Conservation (phyloP, 2,888 invertebrate genomes). For the Erebia ligea region DNA sequence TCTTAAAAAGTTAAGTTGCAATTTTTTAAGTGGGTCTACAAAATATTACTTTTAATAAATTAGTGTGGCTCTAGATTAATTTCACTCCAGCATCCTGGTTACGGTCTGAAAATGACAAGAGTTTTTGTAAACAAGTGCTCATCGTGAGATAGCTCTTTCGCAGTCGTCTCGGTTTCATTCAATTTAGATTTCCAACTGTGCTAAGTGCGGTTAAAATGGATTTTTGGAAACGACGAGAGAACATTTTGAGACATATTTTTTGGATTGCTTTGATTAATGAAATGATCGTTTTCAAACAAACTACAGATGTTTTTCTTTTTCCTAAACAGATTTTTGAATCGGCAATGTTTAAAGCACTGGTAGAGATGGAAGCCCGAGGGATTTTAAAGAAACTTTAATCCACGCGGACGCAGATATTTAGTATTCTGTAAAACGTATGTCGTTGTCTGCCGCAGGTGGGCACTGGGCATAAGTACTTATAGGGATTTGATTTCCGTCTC, state of each 20-base stretch:
- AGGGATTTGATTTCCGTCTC: too few relatives aligned
- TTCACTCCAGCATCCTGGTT: slow-evolving; percentile 29
- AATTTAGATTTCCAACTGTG: neutral
- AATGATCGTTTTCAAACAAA: neutral
- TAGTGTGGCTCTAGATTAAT: slow-evolving; percentile 28
- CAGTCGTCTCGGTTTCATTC: slow-evolving; percentile 14
- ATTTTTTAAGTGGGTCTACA: slow-evolving; percentile 8
- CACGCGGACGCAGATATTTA: too few relatives aligned
- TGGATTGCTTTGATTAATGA: neutral
- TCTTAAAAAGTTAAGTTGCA: neutral
- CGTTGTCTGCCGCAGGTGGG: too few relatives aligned
- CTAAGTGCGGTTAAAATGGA: neutral
- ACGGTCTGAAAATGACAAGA: slow-evolving; percentile 36
- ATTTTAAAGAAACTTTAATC: too few relatives aligned
- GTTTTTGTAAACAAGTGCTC: slow-evolving; percentile 25
- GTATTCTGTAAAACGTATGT: too few relatives aligned
- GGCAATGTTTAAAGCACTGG: too few relatives aligned
- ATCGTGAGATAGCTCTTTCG: slow-evolving; percentile 27
- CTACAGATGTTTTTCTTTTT: too few relatives aligned
- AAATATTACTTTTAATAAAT: slow-evolving; percentile 18
- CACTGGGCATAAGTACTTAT: too few relatives aligned
- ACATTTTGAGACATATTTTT: neutral
- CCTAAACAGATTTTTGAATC: too few relatives aligned
- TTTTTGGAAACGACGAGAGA: neutral
- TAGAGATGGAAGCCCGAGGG: too few relatives aligned